These are phyloP conservation scores for Pristionchus exspectatus DNA, from an alignment of 2,888 invertebrate species.

Conservation along the genomic window DNA sequence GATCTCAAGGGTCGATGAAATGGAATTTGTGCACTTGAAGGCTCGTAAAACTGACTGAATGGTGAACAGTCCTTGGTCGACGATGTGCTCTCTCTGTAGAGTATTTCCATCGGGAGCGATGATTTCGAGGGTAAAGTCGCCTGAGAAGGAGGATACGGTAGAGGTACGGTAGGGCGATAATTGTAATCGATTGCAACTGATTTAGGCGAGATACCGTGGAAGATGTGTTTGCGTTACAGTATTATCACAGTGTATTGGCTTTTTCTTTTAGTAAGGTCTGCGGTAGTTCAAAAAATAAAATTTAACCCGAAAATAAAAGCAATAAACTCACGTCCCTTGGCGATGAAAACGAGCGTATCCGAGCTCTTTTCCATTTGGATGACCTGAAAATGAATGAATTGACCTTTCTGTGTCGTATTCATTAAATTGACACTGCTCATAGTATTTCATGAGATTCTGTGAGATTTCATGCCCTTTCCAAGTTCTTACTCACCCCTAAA, in stretches of 20 bases:
- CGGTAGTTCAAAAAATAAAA: background rate
- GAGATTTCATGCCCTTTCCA: background rate
- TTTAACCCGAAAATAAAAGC: too few species aligned
- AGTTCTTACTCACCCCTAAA: background rate
- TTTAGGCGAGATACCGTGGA: background rate
- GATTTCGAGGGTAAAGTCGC: slow-evolving; percentile 11
- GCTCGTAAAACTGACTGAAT: slow-evolving; percentile 4
- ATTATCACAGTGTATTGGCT: background rate
- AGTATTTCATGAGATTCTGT: too few species aligned
- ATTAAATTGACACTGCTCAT: too few species aligned
- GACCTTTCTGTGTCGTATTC: background rate
- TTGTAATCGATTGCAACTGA: background rate
- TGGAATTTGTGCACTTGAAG: too few species aligned
- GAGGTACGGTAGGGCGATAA: background rate
- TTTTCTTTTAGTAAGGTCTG: background rate
- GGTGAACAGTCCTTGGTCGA: slow-evolving; percentile 29
- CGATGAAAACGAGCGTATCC: slow-evolving; percentile 43
- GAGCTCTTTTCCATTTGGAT: slow-evolving; percentile 41
- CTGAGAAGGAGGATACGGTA: background rate
- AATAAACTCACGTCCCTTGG: slow-evolving; percentile 42
- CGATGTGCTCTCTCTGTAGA: background rate
- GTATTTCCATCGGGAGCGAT: slow-evolving; percentile 11
- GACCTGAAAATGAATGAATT: background rate
- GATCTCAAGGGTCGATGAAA: too few species aligned
- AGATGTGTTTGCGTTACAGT: background rate